phyloP scores from a whole-genome alignment of 1,140 invertebrate species.

The Megathymus violae region DNA sequence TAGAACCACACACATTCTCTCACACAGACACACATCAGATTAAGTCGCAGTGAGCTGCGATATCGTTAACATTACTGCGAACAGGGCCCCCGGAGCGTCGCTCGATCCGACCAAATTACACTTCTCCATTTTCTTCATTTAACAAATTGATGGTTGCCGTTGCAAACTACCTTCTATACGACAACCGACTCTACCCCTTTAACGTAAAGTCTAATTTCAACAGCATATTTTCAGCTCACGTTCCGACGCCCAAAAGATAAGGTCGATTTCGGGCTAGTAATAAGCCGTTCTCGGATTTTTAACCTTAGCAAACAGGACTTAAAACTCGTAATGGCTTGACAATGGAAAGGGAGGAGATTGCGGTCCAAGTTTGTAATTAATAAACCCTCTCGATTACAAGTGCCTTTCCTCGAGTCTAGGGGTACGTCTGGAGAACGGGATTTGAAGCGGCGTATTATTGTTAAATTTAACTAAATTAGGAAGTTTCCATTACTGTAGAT shows the following conservation, averaged over 20 bases:
- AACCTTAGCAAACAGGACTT: slow-evolving; percentile 59
- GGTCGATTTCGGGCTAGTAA: slow-evolving; percentile 62
- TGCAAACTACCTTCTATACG: slow-evolving; percentile 39
- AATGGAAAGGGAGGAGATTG: slow-evolving; percentile 54
- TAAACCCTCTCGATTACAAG: slow-evolving; percentile 83
- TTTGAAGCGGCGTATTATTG: slow-evolving; percentile 20
- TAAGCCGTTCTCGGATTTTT: slow-evolving; percentile 56
- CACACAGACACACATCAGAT: slow-evolving; percentile 42
- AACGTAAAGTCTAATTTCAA: slow-evolving; percentile 52
- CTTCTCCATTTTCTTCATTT: slow-evolving; percentile 81
- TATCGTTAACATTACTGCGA: slow-evolving; percentile 65
- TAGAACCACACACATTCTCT: too few relatives aligned
- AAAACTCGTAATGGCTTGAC: slow-evolving; percentile 62
- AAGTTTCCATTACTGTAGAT: neutral
- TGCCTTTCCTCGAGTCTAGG: slow-evolving; percentile 71
- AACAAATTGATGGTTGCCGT: slow-evolving; percentile 78
- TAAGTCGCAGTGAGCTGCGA: slow-evolving; percentile 47
- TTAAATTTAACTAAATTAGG: slow-evolving; percentile 14
- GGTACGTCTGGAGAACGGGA: slow-evolving; percentile 41
- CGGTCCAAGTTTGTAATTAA: slow-evolving; percentile 82
- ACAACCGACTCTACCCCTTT: slow-evolving; percentile 48
- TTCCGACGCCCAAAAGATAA: slow-evolving; percentile 77
- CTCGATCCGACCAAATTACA: slow-evolving; percentile 70
- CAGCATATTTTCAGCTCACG: slow-evolving; percentile 40
- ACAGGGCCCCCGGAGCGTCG: slow-evolving; percentile 53